Evolutionary conservation across 2,888 invertebrate genomes (phyloP).

Genomic region (Embidobia sp.): DNA sequence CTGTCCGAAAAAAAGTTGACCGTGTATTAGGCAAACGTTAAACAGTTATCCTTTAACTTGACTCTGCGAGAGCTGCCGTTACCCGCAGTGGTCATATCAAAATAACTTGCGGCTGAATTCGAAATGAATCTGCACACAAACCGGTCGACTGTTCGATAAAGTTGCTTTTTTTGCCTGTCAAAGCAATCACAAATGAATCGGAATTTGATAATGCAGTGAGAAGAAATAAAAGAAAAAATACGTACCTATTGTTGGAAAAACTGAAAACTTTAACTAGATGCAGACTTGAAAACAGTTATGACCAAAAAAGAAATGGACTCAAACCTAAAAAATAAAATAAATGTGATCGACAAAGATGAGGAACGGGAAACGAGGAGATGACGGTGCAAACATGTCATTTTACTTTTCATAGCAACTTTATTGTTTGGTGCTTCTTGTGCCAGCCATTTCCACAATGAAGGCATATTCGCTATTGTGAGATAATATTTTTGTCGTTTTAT

Average conservation of each 20-base stretch:
- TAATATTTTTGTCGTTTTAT: conserved; percentile 67
- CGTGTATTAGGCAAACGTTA: conserved; percentile 43
- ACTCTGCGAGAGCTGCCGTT: conserved; percentile 50
- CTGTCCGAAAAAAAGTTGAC: conserved; percentile 11
- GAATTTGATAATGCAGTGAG: background rate
- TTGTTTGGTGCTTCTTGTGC: conserved; percentile 77
- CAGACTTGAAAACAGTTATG: too few relatives aligned
- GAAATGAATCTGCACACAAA: too few relatives aligned
- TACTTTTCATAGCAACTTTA: conserved; percentile 74
- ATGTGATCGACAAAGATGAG: conserved; percentile 33
- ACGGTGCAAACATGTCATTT: conserved; percentile 28
- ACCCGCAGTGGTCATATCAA: background rate
- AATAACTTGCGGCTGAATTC: background rate
- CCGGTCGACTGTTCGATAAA: too few relatives aligned
- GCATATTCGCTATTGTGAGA: conserved; percentile 76
- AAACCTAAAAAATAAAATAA: conserved; percentile 28
- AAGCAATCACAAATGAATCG: background rate
- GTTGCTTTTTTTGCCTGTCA: conserved; percentile 25
- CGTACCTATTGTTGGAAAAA: conserved; percentile 37
- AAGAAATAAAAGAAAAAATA: conserved; percentile 33
- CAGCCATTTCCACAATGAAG: conserved; percentile 77
- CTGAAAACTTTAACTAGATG: too few relatives aligned
- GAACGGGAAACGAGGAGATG: conserved; percentile 23
- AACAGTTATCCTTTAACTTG: conserved; percentile 4
- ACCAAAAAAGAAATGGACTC: too few relatives aligned